Evolutionary conservation across 2,888 invertebrate genomes (phyloP), one percentile per base, ranked within the genome.

Genomic region (Anoplius nigerrimus): DNA sequence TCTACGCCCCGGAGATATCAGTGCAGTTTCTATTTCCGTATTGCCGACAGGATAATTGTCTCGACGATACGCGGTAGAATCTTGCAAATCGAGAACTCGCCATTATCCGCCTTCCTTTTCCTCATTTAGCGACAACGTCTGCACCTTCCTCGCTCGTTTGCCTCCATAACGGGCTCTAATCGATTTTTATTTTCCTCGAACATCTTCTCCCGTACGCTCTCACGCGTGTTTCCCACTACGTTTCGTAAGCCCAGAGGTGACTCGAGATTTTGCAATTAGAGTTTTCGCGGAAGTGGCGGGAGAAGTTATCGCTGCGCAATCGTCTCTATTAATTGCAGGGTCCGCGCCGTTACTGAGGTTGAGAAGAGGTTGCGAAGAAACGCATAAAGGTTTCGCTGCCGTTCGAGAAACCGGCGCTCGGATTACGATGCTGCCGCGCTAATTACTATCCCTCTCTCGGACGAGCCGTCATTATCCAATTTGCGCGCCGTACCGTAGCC

Each of bases 11-110:
- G 3, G 66, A 69, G 66, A 67, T 6, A n/a, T 21, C 21, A 21
- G 46, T 16, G 52, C 46, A 59, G 53, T 62, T 61, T 61, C 69
- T 45, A 65, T 11, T 43, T 34, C 22, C 22, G 42, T 61, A 66
- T 52, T 42, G 42, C 13, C 24, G 57, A 56, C 61, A 57, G 66
- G 53, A 69, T 69, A 66, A 69, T 69, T 69, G 64, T 69, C 67
- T 52, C 57, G 51, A 55, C 53, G 69, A 69, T 69, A 67, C 61
- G 61, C 56, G 48, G n/a, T n/a, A 51, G 57, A 57, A 57, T 52
- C 66, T 56, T 27, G 46, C 54, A 58, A 54, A 46, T 34, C 51
- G 57, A 61, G 60, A 53, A 52, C 43, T 45, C 34, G 18, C 51
- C 15, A 13, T 24, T 15, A 16, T 11, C 22, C n/a, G 27, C 42